These are phyloP conservation scores for Erythrolamprus reginae DNA, from an alignment of 2,113 vertebrate genomes.

Conservation along the genomic window DNA sequence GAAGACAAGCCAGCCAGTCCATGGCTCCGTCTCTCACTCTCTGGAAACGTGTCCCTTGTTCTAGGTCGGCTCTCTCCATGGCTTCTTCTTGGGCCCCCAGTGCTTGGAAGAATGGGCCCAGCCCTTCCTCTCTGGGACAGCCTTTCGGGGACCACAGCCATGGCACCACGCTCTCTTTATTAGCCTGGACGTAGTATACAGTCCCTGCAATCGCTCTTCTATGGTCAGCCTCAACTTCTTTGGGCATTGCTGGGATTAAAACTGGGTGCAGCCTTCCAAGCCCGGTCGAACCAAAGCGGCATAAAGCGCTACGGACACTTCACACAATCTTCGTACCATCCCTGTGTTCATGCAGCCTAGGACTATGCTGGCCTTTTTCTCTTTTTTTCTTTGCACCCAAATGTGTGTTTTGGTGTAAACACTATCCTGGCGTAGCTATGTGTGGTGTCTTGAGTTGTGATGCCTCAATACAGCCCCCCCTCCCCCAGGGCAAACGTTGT, in stretches of 20 bases:
- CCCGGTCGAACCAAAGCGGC: background rate
- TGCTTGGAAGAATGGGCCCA: background rate
- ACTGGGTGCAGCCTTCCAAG: background rate
- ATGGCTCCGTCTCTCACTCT: too few relatives aligned
- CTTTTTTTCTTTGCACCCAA: too few relatives aligned
- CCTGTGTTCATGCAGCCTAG: background rate
- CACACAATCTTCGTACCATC: background rate
- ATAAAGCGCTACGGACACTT: background rate
- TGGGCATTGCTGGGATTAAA: background rate
- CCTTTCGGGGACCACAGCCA: background rate
- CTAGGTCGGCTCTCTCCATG: background rate
- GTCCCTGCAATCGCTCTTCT: background rate
- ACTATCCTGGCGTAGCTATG: background rate
- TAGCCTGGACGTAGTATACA: background rate
- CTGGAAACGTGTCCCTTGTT: background rate
- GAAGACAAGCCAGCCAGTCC: too few relatives aligned
- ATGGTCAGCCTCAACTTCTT: background rate
- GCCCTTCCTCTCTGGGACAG: background rate
- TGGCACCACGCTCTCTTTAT: background rate
- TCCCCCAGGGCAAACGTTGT: background rate
- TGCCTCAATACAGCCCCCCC: background rate
- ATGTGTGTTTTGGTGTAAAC: background rate
- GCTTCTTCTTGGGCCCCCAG: background rate
- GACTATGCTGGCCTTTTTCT: background rate
- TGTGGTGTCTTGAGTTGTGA: background rate